Evolutionary conservation across 2,113 vertebrate genomes (phyloP).

Genomic region (Hypocryptadius cinnamomeus): DNA sequence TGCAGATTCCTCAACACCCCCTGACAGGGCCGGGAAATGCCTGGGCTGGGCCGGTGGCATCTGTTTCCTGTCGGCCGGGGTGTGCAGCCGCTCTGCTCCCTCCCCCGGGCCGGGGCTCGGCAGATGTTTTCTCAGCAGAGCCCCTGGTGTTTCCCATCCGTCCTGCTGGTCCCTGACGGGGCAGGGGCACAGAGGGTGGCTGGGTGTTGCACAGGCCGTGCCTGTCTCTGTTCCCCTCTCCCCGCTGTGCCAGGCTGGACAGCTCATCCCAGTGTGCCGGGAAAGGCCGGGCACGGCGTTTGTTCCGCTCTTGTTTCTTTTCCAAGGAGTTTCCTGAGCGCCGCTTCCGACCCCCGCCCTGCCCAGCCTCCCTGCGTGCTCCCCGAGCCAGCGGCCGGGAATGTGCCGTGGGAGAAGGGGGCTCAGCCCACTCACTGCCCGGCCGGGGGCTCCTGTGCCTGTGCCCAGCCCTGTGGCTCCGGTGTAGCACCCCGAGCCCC

Average conservation of each 20-base stretch:
- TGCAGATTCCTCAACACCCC: neutral
- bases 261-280: accelerated
- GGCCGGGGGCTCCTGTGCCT: accelerated
- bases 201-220: neutral
- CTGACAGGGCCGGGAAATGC: neutral
- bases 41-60: neutral
- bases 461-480: neutral
- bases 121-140: neutral
- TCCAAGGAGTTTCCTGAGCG: neutral
- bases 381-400: neutral
- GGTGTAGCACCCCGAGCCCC: neutral
- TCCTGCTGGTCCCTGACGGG: neutral
- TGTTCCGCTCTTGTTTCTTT: neutral
- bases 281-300: neutral
- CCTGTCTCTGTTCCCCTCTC: no score
- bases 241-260: no score
- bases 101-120: neutral
- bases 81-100: neutral
- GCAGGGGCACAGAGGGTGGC: neutral
- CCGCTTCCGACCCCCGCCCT: neutral
- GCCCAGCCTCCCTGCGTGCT: neutral
- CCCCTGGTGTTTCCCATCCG: neutral
- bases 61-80: neutral
- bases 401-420: neutral
- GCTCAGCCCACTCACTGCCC: neutral